Conservation (phyloP, 2,113 vertebrate genomes). For the Eira barbara region DNA sequence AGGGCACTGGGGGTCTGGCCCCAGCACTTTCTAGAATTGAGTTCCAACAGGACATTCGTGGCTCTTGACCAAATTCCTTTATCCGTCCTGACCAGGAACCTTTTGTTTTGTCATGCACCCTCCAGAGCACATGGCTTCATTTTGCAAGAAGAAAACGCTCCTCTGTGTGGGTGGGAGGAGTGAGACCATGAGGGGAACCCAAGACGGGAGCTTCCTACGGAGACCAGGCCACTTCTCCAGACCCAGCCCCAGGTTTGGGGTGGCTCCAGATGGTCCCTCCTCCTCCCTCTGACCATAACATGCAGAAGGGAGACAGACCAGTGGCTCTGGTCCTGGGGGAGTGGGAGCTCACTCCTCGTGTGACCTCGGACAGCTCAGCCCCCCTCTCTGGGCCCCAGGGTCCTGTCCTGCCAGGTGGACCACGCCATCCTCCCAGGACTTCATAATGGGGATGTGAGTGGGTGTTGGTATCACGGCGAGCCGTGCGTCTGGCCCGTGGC, state of each 20-base stretch:
- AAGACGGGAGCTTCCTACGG: background rate
- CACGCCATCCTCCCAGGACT: rapidly evolving
- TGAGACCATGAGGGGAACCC: rapidly evolving
- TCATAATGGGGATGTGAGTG: rapidly evolving
- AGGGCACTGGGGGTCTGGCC: background rate
- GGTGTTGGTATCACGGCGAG: rapidly evolving
- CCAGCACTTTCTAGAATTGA: background rate
- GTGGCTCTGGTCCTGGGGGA: background rate
- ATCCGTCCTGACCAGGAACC: rapidly evolving
- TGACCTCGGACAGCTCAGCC: background rate
- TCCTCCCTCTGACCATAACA: background rate
- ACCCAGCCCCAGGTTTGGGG: rapidly evolving
- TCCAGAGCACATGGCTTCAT: rapidly evolving
- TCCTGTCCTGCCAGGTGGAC: rapidly evolving
- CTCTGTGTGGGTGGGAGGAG: background rate
- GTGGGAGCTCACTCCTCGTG: background rate
- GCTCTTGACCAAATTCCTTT: background rate
- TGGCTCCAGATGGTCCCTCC: rapidly evolving
- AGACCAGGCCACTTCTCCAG: background rate
- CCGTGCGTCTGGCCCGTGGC: rapidly evolving
- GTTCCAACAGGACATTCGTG: rapidly evolving
- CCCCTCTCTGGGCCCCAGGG: too few species aligned
- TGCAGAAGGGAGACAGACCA: background rate
- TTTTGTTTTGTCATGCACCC: rapidly evolving
- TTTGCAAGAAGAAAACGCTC: rapidly evolving